Evolutionary conservation across 37 sponge, comb jelly and placozoan species (phyloP), one percentile per base, ranked within the genome.

Genomic region (Sycon ciliatum): DNA sequence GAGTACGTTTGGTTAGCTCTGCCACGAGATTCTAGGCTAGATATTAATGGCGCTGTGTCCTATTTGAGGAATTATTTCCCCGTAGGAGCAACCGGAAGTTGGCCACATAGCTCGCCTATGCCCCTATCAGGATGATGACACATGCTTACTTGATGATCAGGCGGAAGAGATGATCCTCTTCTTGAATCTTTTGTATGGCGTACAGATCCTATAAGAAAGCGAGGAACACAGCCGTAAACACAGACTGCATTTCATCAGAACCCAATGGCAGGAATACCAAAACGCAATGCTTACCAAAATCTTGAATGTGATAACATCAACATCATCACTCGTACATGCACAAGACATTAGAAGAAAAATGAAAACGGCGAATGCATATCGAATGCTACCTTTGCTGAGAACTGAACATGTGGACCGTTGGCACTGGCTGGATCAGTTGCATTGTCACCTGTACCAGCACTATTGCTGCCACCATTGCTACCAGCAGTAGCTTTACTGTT

Each of bases 181-280:
- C 69, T 2, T 85, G 91, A 34, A 89, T 89, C 58, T 89, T 87
- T 24, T 76, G 55, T 64, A 89, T 89, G 9, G 74, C 91, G 73
- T 79, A 82, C 24, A 73, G 76, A 38, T 86, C 87, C 87, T 86
- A 49, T 5, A 28, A 7, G 9, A 60, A 18, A 60, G 16, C 7
- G 27, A 22, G 16, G 9, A 30, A 18, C 22, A 9, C 9, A 24
- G 63, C 63, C 16, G 63, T 28, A 22, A 13, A 42, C 49, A 18
- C 49, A 42, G 49, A 42, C 49, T 18, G 13, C 49, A 18, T 42
- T 42, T 9, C 13, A n/a, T n/a, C n/a, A n/a, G n/a, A n/a, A n/a
- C n/a, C n/a, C n/a, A n/a, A n/a, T n/a, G n/a, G n/a, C n/a, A n/a
- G n/a, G n/a, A n/a, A n/a, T n/a, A n/a, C n/a, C n/a, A n/a, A n/a